Conservation (phyloP, 2,113 vertebrate genomes). For the Oryzias melastigma region DNA sequence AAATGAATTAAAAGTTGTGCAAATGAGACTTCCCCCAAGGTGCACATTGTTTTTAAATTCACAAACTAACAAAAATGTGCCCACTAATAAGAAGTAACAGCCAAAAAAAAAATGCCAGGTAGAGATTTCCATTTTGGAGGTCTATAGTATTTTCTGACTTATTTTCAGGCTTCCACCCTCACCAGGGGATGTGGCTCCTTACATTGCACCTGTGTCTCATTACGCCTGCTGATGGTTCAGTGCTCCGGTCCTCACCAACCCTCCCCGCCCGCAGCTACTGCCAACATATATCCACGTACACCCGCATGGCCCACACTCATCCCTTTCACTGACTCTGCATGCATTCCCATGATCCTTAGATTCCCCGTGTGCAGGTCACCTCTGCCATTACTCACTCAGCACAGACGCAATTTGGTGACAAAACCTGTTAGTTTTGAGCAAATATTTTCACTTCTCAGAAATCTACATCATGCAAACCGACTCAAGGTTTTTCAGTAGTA, state of each 20-base stretch:
- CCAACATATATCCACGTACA: constrained; percentile 68
- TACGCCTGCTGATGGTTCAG: constrained; percentile 59
- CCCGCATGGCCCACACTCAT: constrained; percentile 29
- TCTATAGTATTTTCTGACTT: constrained; percentile 10
- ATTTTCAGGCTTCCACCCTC: constrained; percentile 22
- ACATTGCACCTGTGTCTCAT: constrained; percentile 70
- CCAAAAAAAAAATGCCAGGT: constrained; percentile 46
- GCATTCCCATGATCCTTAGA: constrained; percentile 32
- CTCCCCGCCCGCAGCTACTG: constrained; percentile 61
- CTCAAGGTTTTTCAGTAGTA: no score
- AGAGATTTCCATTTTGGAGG: constrained; percentile 13
- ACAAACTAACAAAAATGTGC: constrained; percentile 44
- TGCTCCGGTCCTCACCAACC: constrained; percentile 45
- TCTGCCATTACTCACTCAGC: constrained; percentile 35
- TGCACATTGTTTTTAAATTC: constrained; percentile 47
- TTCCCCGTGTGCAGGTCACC: constrained; percentile 24
- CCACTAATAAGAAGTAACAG: constrained; percentile 59
- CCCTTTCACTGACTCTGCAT: constrained; percentile 25
- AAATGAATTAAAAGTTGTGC: constrained; percentile 40
- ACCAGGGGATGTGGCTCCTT: constrained; percentile 30
- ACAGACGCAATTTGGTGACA: constrained; percentile 34
- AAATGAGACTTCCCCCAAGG: constrained; percentile 46
- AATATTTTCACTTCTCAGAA: no score
- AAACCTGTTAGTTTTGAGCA: constrained; percentile 33
- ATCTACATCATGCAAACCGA: constrained; percentile 9